Evolutionary conservation across 2,113 vertebrate genomes (phyloP).

Genomic region (Cebidichthys violaceus): DNA sequence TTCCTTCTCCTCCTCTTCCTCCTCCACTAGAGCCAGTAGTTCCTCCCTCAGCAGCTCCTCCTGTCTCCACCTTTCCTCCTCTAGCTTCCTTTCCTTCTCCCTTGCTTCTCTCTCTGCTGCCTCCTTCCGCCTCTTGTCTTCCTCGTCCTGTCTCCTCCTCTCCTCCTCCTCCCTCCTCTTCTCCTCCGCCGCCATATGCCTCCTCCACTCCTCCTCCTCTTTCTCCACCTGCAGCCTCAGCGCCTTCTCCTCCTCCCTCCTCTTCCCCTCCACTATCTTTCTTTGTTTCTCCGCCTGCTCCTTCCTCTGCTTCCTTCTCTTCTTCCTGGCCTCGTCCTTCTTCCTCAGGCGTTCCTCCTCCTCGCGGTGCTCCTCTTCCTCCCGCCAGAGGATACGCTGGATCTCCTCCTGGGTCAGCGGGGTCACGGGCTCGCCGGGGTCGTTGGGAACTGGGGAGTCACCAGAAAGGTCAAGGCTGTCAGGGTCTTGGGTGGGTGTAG

Average conservation of each 20-base stretch:
- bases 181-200: conserved; percentile 54
- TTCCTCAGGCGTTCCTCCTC: conserved; percentile 71
- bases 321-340: conserved; percentile 72
- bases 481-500: conserved; percentile 54
- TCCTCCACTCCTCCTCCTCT: conserved; percentile 61
- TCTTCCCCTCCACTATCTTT: conserved; percentile 63
- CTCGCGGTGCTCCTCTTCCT: conserved; percentile 69
- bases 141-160: conserved; percentile 38
- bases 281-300: conserved; percentile 71
- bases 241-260: conserved; percentile 67
- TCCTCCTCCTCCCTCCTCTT: conserved; percentile 36
- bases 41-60: conserved; percentile 57
- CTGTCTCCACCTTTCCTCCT: conserved; percentile 60
- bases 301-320: conserved; percentile 77
- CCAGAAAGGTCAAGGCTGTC: conserved; percentile 88
- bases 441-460: conserved; percentile 86
- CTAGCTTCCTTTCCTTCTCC: conserved; percentile 61
- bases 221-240: conserved; percentile 61
- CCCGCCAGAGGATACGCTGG: conserved; percentile 66
- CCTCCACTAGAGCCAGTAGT: conserved; percentile 55
- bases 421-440: conserved; percentile 54
- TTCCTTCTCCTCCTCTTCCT: conserved; percentile 31
- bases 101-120: conserved; percentile 49
- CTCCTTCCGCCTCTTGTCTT: conserved; percentile 47
- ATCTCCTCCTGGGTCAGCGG: conserved; percentile 67